Conservation (phyloP, 2,797 vertebrate genomes). For the Semaprochilodus insignis region DNA sequence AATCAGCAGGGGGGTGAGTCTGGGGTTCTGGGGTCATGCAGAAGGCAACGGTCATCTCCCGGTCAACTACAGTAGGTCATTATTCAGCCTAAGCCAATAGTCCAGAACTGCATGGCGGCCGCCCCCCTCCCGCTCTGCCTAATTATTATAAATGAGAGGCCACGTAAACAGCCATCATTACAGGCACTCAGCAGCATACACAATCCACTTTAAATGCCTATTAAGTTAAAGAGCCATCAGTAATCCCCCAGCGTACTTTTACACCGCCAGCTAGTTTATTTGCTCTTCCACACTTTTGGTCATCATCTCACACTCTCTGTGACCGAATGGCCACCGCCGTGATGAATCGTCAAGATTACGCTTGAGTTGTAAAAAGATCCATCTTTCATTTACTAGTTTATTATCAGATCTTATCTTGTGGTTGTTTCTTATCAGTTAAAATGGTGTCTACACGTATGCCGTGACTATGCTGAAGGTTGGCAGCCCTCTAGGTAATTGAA, state of each 20-base stretch:
- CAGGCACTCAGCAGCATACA: slow-evolving; percentile 86
- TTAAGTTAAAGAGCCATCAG: slow-evolving; percentile 86
- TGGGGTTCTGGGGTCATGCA: slow-evolving; percentile 89
- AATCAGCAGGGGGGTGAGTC: slow-evolving; percentile 83
- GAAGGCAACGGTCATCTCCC: slow-evolving; percentile 96
- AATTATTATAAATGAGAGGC: slow-evolving; percentile 97
- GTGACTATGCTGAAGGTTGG: neutral
- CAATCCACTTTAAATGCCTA: slow-evolving; percentile 89
- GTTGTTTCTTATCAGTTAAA: neutral
- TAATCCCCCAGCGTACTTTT: slow-evolving; percentile 79
- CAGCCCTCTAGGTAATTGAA: slow-evolving; percentile 11
- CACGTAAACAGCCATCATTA: slow-evolving; percentile 88
- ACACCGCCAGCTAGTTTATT: slow-evolving; percentile 78
- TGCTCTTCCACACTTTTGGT: slow-evolving; percentile 78
- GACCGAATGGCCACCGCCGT: slow-evolving; percentile 4
- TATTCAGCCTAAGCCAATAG: slow-evolving; percentile 94
- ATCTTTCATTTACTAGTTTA: neutral
- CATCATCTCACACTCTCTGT: slow-evolving; percentile 61
- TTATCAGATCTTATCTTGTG: neutral
- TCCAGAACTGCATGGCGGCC: slow-evolving; percentile 85
- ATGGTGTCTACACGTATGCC: neutral
- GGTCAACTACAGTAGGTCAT: slow-evolving; percentile 97
- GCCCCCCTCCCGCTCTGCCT: slow-evolving; percentile 88
- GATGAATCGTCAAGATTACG: slow-evolving; percentile 18
- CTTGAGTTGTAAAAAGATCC: neutral